A percentile compares a stretch with the other conserved stretches of the same genome.
These are phyloP conservation scores for Adelognathus sp. DNA, from an alignment of 2,888 invertebrate genomes.

Conservation along the genomic window DNA sequence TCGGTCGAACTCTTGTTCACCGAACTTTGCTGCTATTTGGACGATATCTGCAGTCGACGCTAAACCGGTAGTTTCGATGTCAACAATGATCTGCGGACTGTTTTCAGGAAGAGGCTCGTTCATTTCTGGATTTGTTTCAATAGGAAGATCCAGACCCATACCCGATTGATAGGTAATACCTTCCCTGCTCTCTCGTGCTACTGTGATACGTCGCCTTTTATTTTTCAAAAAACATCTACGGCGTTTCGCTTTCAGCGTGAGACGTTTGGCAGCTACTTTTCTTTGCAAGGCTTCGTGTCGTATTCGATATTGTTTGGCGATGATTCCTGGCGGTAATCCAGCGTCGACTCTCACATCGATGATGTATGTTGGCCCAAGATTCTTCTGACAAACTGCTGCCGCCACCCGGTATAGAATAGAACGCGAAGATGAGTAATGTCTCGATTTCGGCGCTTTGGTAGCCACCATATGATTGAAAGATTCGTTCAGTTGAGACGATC, in stretches of 20 bases:
- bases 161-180: slow-evolving; percentile 27
- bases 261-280: background rate
- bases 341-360: background rate
- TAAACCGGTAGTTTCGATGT: slow-evolving; percentile 25
- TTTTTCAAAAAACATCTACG: background rate
- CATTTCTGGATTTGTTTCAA: background rate
- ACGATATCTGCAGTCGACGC: slow-evolving; percentile 4
- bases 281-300: background rate
- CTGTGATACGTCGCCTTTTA: too few species aligned
- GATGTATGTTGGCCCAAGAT: slow-evolving; percentile 1
- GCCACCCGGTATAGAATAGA: slow-evolving; percentile 5
- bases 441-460: slow-evolving; percentile 21
- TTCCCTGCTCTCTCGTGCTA: slow-evolving; percentile 5
- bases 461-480: slow-evolving; percentile 24
- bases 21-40: slow-evolving; percentile 28
- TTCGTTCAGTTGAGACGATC: slow-evolving; percentile 35
- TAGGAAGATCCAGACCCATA: slow-evolving; percentile 1
- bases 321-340: background rate
- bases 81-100: slow-evolving; percentile 13
- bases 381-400: slow-evolving; percentile 38
- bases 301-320: background rate
- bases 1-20: background rate
- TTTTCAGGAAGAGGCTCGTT: slow-evolving; percentile 2
- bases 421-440: slow-evolving; percentile 28
- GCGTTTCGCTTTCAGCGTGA: background rate